Conservation (phyloP, 2,888 invertebrate species). For the Helicoverpa assulta region DNA sequence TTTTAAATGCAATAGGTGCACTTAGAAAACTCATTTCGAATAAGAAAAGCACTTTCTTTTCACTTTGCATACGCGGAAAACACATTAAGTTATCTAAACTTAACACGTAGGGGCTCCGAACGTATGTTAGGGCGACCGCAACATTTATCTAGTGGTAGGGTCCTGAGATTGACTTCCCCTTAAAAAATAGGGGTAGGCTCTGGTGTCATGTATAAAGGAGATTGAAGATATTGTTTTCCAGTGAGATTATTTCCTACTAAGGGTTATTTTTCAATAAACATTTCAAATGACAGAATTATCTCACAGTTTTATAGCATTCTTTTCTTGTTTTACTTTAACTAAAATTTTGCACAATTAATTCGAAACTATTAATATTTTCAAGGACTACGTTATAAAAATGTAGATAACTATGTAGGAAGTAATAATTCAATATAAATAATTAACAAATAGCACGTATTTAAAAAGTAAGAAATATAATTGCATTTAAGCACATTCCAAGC, state of each 20-base stretch:
- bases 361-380: too few relatives aligned
- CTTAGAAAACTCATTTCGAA: conserved; percentile 51
- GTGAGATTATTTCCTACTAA: not conserved
- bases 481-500: too few relatives aligned
- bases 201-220: not conserved
- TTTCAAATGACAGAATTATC: too few relatives aligned
- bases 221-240: not conserved
- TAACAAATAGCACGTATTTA: too few relatives aligned
- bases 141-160: conserved; percentile 15
- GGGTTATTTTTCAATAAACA: not conserved
- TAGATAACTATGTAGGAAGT: too few relatives aligned
- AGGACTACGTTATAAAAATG: too few relatives aligned
- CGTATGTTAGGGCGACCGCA: conserved; percentile 20
- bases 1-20: conserved; percentile 51
- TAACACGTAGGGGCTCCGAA: conserved; percentile 27
- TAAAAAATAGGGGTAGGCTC: not conserved
- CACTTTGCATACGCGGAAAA: conserved; percentile 48
- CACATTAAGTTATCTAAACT: conserved; percentile 34
- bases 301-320: too few relatives aligned
- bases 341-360: too few relatives aligned
- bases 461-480: too few relatives aligned
- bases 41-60: conserved; percentile 54
- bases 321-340: too few relatives aligned
- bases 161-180: not conserved
- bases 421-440: too few relatives aligned